Percentiles rank a stretch among this genome's conserved stretches.
Conservation (phyloP, 2,113 vertebrate genomes). For the Leucoraja erinaceus region DNA sequence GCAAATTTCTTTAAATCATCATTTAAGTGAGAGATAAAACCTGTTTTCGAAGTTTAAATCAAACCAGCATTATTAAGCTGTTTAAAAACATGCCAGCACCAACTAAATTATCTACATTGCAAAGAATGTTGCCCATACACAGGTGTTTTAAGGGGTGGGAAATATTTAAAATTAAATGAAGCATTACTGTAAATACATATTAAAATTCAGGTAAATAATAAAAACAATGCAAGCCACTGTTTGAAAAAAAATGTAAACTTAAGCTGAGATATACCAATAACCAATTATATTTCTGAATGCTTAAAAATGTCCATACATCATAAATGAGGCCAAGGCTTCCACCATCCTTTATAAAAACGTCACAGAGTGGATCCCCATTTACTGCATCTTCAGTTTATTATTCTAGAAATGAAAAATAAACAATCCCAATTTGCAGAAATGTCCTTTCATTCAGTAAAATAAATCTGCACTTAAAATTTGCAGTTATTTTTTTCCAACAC, state of each 20-base stretch:
- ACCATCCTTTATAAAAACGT: background rate
- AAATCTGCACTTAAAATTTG: background rate
- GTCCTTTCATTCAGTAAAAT: conserved; percentile 7
- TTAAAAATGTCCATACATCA: conserved; percentile 28
- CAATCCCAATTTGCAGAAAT: conserved; percentile 7
- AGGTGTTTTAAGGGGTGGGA: background rate
- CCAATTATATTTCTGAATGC: conserved; percentile 24
- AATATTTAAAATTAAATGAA: background rate
- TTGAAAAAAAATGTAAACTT: conserved; percentile 33
- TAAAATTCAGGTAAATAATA: conserved; percentile 33
- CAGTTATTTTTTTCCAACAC: background rate
- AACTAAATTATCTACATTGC: conserved; percentile 6
- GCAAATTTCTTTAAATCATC: background rate
- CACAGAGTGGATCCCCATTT: conserved; percentile 6
- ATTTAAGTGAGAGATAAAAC: background rate
- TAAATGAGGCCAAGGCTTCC: conserved; percentile 12
- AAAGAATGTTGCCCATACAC: conserved; percentile 37
- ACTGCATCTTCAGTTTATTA: conserved; percentile 35
- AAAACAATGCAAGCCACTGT: conserved; percentile 35
- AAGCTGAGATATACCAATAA: conserved; percentile 9
- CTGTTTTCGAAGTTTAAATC: background rate
- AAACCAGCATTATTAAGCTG: background rate
- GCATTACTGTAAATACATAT: conserved; percentile 25
- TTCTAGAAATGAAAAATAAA: conserved; percentile 30
- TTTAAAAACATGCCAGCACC: background rate